Percentiles rank a stretch among this genome's conserved stretches.
phyloP scores from a whole-genome alignment of 2,888 invertebrate genomes.

The Thymelicus acteon region DNA sequence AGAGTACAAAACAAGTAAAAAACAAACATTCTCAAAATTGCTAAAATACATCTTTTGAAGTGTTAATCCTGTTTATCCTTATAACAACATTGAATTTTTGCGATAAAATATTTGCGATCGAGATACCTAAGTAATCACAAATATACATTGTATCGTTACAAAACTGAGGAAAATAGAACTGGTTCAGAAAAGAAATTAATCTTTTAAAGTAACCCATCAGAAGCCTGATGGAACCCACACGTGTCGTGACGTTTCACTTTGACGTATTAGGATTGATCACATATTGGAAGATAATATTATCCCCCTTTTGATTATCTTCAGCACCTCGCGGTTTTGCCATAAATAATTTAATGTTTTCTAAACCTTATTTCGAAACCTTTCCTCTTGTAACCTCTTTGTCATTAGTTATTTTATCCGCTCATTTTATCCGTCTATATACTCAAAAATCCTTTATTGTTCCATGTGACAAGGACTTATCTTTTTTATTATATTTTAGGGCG shows the following conservation, averaged over 20 bases:
- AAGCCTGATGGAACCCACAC: slow-evolving; percentile 25
- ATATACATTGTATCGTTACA: background rate
- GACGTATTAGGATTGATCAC: slow-evolving; percentile 59
- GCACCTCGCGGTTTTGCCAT: slow-evolving; percentile 13
- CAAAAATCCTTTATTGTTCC: too few relatives aligned
- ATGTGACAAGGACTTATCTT: background rate
- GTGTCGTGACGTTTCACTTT: slow-evolving; percentile 53
- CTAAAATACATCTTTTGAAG: slow-evolving; percentile 1
- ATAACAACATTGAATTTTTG: slow-evolving; percentile 14
- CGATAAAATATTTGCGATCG: slow-evolving; percentile 9
- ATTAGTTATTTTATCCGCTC: too few relatives aligned
- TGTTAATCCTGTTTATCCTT: slow-evolving; percentile 29
- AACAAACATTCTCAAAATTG: too few relatives aligned
- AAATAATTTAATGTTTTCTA: slow-evolving; percentile 32
- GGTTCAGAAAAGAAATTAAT: slow-evolving; percentile 1
- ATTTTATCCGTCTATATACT: too few relatives aligned
- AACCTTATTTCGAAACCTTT: too few relatives aligned
- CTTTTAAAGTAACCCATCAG: slow-evolving; percentile 20
- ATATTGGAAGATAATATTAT: slow-evolving; percentile 49
- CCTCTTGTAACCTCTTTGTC: too few relatives aligned
- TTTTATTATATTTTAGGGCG: slow-evolving; percentile 64
- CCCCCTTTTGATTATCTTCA: slow-evolving; percentile 43
- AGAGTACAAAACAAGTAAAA: too few relatives aligned
- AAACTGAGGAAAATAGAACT: slow-evolving; percentile 4
- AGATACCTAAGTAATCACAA: slow-evolving; percentile 1